Evolutionary conservation across 1,140 invertebrate genomes (phyloP), one percentile per base, ranked within the genome.

Genomic region (Drosophila melanogaster): DNA sequence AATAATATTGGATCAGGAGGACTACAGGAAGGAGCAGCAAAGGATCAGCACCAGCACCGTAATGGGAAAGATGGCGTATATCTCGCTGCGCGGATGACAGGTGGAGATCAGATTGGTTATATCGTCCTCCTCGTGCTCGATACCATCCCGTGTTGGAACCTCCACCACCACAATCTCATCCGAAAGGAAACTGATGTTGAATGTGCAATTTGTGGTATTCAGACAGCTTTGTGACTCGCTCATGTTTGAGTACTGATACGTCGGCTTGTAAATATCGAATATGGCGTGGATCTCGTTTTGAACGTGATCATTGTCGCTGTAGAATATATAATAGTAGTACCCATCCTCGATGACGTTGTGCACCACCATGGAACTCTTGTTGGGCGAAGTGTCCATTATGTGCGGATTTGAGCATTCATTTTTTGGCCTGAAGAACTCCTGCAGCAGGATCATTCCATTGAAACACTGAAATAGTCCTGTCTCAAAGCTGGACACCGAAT

Each of bases 311-410:
- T 97, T 96, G 87, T 97, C 96, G 79, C 96, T 96, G 81, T 96
- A 97, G 93, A 97, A 97, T 70, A 97, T 96, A 87, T 96, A 97
- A 92, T 97, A 97, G 91, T 97, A 97, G 91, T 97, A 97, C 8
- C 96, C 96, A 92, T 96, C 94, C 41, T 94, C 93, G 26, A 93
- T 91, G 12, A 97, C 94, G 72, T 96, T 93, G 84, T 97, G 96
- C 51, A 93, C 93, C 10, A 94, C 94, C 60, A 94, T 91, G 81
- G 96, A 94, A 86, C 95, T 94, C 50, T 94, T 94, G 30, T 92
- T 93, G 12, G 93, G 93, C 24, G 93, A 94, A 10, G 43, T 22
- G 54, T 96, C 94, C 77, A 96, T 93, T 77, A 95, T 95, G 77
- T 94, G 94, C 12, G 95, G 94, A 92, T 94, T 94, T 10, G 93